Base-by-base conservation (phyloP, 2,797 vertebrate genomes). In the Etheostoma nigrum region DNA sequence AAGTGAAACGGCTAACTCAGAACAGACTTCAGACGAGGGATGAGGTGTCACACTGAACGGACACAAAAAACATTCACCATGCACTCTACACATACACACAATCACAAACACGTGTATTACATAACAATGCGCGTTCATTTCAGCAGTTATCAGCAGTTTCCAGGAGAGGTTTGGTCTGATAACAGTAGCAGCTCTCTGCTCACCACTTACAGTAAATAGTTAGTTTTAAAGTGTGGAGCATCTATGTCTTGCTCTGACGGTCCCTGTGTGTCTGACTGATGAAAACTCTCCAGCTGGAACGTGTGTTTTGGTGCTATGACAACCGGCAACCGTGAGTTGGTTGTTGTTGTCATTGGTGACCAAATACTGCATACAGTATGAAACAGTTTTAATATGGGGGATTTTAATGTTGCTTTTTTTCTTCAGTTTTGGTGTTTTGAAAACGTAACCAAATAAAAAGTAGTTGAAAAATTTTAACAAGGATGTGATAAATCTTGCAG, bases 11-110 rank as follows among this genome's bases (percentile, higher is more conserved):
- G 8, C 25, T n/a, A 42, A 40, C 25, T 7, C 12, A 78, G 57
- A 60, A 66, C 61, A 76, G 48, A 54, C 45, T 33, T 44, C 47
- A 79, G 62, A 65, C 49, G 72, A 67, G 54, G 36, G 11, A n/a
- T 71, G 72, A 63, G 49, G 19, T 60, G 49, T 42, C 45, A 60
- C 33, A 64, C 23, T 40, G 48, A 67, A 10, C 4, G 8, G 44
- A 74, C 55, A 62, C 10, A 2, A 76, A 21, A 47, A 60, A 62
- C 60, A 79, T 76, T 53, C 45, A 79, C 13, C 79, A 82, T 85
- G 79, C 68, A 61, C 11, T 63, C 23, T 27, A 67, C 49, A 52
- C 66, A 81, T 3, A 71, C 40, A 51, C 44, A 36, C 19, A 23
- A 11, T 62, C 42, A 67, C 57, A 72, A 27, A 64, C 23, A 33